Conservation (phyloP, 1,140 invertebrate species). For the Drosophila pallidifrons region DNA sequence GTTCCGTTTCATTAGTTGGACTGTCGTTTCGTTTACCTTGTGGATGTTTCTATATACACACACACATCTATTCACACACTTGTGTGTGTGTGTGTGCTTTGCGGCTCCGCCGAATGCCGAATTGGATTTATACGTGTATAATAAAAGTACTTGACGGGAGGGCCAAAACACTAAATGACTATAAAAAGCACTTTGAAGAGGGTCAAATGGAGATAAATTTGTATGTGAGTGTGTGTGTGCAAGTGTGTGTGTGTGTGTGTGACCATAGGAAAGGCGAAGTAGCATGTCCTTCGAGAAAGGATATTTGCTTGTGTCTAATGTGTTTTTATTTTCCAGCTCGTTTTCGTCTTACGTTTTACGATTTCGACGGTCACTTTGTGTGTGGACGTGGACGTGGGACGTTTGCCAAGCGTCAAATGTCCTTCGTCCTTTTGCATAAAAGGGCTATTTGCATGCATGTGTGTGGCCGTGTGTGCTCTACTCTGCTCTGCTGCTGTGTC, state of each 20-base stretch:
- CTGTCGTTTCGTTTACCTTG: constrained; percentile 62
- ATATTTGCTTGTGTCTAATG: constrained; percentile 84
- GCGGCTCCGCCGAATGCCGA: constrained; percentile 70
- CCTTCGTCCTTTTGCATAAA: constrained; percentile 50
- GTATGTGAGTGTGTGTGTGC: constrained; percentile 41
- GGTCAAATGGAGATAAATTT: constrained; percentile 85
- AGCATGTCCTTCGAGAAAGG: constrained; percentile 64
- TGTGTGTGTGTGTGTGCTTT: constrained; percentile 43
- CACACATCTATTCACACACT: constrained; percentile 27
- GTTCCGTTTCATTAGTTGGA: constrained; percentile 81
- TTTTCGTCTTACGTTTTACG: constrained; percentile 82
- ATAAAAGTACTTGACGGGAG: constrained; percentile 84
- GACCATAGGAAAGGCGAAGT: constrained; percentile 44
- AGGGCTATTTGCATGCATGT: constrained; percentile 61
- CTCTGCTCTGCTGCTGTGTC: constrained; percentile 7
- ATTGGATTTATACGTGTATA: constrained; percentile 84
- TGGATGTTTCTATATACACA: constrained; percentile 43
- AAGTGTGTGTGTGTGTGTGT: constrained; percentile 23
- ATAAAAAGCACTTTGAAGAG: constrained; percentile 85
- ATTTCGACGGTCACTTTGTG: constrained; percentile 77
- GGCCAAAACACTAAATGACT: constrained; percentile 84
- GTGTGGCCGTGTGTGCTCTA: constrained; percentile 30
- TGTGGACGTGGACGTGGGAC: constrained; percentile 69
- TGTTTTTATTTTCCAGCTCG: constrained; percentile 82
- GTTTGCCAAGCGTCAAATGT: constrained; percentile 54